A percentile compares a stretch with the other conserved stretches of the same genome.
Evolutionary conservation across 2,888 invertebrate species (phyloP).

Genomic region (Drosophila formosana): DNA sequence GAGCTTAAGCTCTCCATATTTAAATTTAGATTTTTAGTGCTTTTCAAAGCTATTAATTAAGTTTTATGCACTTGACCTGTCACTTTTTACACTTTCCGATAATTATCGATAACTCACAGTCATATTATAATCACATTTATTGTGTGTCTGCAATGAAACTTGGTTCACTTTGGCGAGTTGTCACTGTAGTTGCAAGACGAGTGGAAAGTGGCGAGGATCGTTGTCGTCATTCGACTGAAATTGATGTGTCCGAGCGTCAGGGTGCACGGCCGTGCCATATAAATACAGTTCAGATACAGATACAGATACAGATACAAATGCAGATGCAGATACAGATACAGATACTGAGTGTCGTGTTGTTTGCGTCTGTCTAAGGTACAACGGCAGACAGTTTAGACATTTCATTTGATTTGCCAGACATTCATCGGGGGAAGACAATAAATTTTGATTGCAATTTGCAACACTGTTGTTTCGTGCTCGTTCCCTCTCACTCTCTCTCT

Average conservation of each 20-base stretch:
- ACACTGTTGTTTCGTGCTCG: slow-evolving; percentile 40
- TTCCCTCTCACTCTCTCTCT: background rate
- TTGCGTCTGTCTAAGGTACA: slow-evolving; percentile 28
- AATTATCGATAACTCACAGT: slow-evolving; percentile 5
- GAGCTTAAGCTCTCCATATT: background rate
- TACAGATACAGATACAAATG: too few species aligned
- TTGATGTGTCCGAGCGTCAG: slow-evolving; percentile 59
- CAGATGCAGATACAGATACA: too few species aligned
- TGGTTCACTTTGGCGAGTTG: background rate
- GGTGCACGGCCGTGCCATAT: slow-evolving; percentile 58
- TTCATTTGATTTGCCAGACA: slow-evolving; percentile 65
- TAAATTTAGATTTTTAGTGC: background rate
- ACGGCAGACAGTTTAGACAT: slow-evolving; percentile 57
- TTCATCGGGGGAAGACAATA: slow-evolving; percentile 66
- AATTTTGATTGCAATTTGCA: slow-evolving; percentile 72
- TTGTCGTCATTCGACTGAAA: slow-evolving; percentile 37
- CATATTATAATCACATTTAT: background rate
- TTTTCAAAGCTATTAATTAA: background rate
- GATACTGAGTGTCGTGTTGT: background rate
- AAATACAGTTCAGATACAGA: slow-evolving; percentile 29
- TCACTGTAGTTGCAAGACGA: background rate
- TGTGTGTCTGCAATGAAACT: background rate
- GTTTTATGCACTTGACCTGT: background rate
- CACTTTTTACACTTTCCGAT: background rate
- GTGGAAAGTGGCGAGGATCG: slow-evolving; percentile 9